Percentiles rank a stretch among this genome's conserved stretches.
phyloP scores from a whole-genome alignment of 2,113 vertebrate genomes.

The Microtus oregoni region DNA sequence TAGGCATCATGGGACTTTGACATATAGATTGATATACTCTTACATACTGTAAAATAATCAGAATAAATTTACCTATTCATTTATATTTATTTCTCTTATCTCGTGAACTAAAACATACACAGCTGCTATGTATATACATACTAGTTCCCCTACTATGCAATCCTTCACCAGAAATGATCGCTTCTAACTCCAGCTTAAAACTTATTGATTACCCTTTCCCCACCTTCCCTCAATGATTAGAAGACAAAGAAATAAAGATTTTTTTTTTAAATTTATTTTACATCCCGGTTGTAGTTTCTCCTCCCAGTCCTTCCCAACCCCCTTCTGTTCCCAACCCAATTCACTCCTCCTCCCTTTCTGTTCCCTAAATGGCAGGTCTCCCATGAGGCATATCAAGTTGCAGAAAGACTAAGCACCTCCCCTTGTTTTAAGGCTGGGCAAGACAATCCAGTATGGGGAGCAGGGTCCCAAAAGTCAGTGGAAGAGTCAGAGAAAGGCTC shows the following conservation, averaged over 20 bases:
- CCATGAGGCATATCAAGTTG: background rate
- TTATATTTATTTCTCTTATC: background rate
- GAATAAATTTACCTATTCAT: background rate
- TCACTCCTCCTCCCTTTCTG: background rate
- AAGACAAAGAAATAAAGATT: conserved; percentile 93
- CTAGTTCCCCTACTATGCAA: background rate
- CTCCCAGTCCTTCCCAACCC: background rate
- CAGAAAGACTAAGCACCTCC: background rate
- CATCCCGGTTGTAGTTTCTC: background rate
- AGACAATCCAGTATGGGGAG: background rate
- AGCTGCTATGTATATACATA: background rate
- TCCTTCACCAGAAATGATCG: background rate
- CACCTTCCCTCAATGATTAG: conserved; percentile 87
- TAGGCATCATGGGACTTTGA: background rate
- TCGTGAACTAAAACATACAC: background rate
- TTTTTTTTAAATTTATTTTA: conserved; percentile 52
- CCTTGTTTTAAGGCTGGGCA: background rate
- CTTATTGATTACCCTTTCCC: background rate
- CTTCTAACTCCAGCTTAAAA: background rate
- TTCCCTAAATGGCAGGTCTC: background rate
- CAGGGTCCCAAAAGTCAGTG: background rate
- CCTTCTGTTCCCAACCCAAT: background rate
- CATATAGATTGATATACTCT: background rate
- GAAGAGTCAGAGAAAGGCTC: background rate
- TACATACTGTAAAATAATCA: background rate